Conservation (phyloP, 2,113 vertebrate species). For the Irena cyanogastra region DNA sequence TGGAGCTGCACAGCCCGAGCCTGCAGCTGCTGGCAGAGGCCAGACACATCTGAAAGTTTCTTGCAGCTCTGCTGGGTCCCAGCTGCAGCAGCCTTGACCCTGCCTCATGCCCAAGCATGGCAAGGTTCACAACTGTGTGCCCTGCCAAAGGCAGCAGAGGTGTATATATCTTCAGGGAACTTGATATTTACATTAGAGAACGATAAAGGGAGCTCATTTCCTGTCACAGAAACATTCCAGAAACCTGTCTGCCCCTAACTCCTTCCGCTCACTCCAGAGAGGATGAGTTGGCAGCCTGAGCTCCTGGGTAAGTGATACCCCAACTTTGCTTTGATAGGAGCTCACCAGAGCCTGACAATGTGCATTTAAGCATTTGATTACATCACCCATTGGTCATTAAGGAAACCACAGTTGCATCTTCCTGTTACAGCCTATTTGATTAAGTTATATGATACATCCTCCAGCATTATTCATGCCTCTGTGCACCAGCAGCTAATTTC, state of each 20-base stretch:
- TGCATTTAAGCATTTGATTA: constrained; percentile 53
- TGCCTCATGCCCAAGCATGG: not conserved
- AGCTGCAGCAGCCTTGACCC: not conserved
- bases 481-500: constrained; percentile 34
- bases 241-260: not conserved
- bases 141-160: not conserved
- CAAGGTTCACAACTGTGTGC: not conserved
- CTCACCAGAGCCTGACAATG: not conserved
- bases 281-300: not conserved
- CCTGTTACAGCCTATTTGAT: constrained; percentile 39
- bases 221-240: not conserved
- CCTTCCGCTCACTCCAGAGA: not conserved
- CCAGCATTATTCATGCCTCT: constrained; percentile 20
- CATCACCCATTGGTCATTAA: constrained; percentile 52
- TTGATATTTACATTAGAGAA: not conserved
- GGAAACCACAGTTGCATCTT: constrained; percentile 58
- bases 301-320: not conserved
- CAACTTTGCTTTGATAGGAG: not conserved
- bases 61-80: not conserved
- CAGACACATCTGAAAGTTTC: not conserved
- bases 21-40: not conserved
- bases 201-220: not conserved
- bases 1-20: not conserved
- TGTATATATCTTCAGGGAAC: not conserved
- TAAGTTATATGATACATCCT: constrained; percentile 46